These are phyloP conservation scores for Yasuhikotakia modesta DNA, from an alignment of 2,797 vertebrate genomes.

Conservation along the genomic window DNA sequence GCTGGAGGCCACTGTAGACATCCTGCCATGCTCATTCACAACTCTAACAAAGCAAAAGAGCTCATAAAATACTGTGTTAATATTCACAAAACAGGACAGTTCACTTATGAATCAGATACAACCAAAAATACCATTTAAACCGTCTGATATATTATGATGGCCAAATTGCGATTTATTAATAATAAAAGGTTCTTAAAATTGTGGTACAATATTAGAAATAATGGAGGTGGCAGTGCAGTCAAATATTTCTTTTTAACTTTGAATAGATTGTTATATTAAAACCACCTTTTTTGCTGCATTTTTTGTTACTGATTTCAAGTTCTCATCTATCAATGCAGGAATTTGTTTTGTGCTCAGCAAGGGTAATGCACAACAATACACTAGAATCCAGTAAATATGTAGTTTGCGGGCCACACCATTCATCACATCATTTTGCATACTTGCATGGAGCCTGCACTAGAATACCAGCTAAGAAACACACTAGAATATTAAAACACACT, in stretches of 20 bases:
- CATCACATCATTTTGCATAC: conserved; percentile 31
- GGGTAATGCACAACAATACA: conserved; percentile 22
- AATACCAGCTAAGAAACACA: conserved; percentile 21
- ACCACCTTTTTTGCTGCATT: not conserved
- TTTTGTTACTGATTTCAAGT: conserved; percentile 14
- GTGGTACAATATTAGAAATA: not conserved
- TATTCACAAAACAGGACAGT: conserved; percentile 9
- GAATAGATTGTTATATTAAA: conserved; percentile 1
- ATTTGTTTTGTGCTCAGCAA: conserved; percentile 17
- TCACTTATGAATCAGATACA: conserved; percentile 27
- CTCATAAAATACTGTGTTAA: not conserved
- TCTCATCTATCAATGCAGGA: conserved; percentile 22
- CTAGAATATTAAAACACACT: conserved; percentile 20
- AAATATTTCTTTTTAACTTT: not conserved
- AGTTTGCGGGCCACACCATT: no score
- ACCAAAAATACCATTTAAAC: conserved; percentile 12
- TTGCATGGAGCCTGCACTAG: not conserved
- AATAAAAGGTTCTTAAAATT: not conserved
- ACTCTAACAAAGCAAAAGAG: not conserved
- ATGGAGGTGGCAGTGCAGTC: not conserved
- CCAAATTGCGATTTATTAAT: conserved; percentile 4
- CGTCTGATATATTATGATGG: not conserved
- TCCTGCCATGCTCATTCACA: not conserved
- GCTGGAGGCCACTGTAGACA: not conserved
- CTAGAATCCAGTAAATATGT: conserved; percentile 37